These are phyloP conservation scores for Cheilosia urbana DNA, from an alignment of 2,888 invertebrate species.

Conservation along the genomic window DNA sequence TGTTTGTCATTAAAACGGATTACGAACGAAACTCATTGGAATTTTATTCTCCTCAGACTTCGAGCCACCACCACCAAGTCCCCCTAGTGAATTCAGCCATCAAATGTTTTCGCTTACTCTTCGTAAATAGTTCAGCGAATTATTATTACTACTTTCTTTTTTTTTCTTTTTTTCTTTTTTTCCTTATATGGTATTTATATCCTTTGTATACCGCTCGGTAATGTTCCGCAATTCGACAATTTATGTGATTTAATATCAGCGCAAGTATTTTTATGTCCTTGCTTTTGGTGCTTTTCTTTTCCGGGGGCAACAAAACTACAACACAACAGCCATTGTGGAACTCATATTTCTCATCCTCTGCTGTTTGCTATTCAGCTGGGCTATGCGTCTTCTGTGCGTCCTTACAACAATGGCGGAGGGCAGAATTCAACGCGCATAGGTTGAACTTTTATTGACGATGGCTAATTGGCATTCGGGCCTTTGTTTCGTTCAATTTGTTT, in stretches of 20 bases:
- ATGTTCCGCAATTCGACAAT: constrained; percentile 61
- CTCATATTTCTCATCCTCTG: constrained; percentile 12
- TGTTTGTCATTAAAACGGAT: constrained; percentile 62
- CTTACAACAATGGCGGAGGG: background rate
- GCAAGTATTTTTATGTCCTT: constrained; percentile 61
- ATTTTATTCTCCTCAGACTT: constrained; percentile 26
- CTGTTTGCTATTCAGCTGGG: background rate
- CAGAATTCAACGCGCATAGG: constrained; percentile 1
- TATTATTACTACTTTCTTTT: constrained; percentile 14
- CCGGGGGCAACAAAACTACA: constrained; percentile 19
- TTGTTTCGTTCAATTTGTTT: constrained; percentile 74
- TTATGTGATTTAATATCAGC: constrained; percentile 69
- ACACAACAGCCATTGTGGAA: constrained; percentile 23
- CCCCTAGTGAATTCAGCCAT: constrained; percentile 3
- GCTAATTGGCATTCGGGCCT: constrained; percentile 68
- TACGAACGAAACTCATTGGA: constrained; percentile 54
- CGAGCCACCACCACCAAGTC: too few relatives aligned
- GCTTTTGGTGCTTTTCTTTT: constrained; percentile 3
- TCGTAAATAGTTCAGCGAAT: constrained; percentile 55
- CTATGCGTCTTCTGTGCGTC: constrained; percentile 3
- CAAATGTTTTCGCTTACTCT: constrained; percentile 6
- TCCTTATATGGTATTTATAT: background rate
- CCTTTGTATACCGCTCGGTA: constrained; percentile 24
- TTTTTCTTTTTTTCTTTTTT: constrained; percentile 18
- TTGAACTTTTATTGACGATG: constrained; percentile 63